A percentile compares a stretch with the other conserved stretches of the same genome.
phyloP scores from a whole-genome alignment of 1,140 invertebrate genomes.

The Drosophila pallidifrons region DNA sequence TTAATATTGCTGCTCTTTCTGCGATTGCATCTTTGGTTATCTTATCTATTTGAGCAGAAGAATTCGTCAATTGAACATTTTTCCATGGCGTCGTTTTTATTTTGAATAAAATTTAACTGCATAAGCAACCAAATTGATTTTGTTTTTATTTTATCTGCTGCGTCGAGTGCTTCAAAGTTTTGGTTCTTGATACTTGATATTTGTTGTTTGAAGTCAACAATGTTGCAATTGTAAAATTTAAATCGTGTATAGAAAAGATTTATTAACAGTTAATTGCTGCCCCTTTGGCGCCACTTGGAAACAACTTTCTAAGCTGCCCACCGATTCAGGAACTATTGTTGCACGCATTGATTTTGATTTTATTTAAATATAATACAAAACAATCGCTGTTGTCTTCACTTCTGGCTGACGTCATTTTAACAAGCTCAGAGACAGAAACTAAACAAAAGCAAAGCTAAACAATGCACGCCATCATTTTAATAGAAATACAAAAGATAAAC shows the following conservation, averaged over 20 bases:
- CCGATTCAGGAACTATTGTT: constrained; percentile 17
- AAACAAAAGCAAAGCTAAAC: constrained; percentile 24
- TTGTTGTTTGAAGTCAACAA: background rate
- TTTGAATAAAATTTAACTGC: too few relatives aligned
- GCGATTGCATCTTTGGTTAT: constrained; percentile 1
- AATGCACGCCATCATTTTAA: constrained; percentile 33
- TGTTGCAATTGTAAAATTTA: too few relatives aligned
- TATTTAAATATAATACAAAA: constrained; percentile 20
- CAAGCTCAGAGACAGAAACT: constrained; percentile 1
- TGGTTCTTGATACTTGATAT: too few relatives aligned
- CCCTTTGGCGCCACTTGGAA: constrained; percentile 27
- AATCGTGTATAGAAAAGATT: constrained; percentile 2
- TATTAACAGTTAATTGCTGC: constrained; percentile 8
- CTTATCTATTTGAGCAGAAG: background rate
- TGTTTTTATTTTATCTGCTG: too few relatives aligned
- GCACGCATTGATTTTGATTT: background rate
- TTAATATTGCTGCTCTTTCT: background rate
- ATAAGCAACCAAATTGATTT: too few relatives aligned
- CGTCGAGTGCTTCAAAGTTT: too few relatives aligned
- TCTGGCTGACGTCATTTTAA: constrained; percentile 30
- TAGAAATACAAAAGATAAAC: constrained; percentile 20
- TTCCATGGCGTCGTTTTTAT: background rate
- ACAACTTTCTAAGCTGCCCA: constrained; percentile 34
- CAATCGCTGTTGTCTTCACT: constrained; percentile 14
- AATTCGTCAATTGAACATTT: background rate